phyloP scores from a whole-genome alignment of 2,797 vertebrate species.

The Spea hammondii region DNA sequence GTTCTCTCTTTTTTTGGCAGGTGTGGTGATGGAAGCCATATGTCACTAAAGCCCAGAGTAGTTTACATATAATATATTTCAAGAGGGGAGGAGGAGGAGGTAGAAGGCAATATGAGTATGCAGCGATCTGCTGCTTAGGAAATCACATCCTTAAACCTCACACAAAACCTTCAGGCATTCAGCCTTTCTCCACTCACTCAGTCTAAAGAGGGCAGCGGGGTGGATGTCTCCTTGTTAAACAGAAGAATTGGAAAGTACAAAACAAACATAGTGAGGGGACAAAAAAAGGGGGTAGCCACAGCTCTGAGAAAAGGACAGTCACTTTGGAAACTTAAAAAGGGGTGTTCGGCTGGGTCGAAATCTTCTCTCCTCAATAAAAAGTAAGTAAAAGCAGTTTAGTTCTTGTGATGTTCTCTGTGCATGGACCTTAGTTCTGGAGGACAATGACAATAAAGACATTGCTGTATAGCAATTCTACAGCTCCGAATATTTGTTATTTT shows the following conservation, averaged over 20 bases:
- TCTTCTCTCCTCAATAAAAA: not conserved
- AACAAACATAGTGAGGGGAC: not conserved
- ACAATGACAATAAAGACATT: too few species aligned
- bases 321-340: slow-evolving; percentile 35
- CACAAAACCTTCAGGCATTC: slow-evolving; percentile 17
- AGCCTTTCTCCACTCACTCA: slow-evolving; percentile 14
- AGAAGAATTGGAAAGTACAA: slow-evolving; percentile 29
- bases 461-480: too few species aligned
- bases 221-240: slow-evolving; percentile 28
- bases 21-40: slow-evolving; percentile 49
- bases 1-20: slow-evolving; percentile 38
- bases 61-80: slow-evolving; percentile 42
- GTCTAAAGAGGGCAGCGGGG: slow-evolving; percentile 6
- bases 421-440: too few species aligned
- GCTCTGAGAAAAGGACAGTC: slow-evolving; percentile 18
- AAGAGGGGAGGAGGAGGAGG: slow-evolving; percentile 35
- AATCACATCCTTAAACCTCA: slow-evolving; percentile 37
- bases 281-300: slow-evolving; percentile 1
- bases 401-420: too few species aligned
- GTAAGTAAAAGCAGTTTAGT: slow-evolving; percentile 13
- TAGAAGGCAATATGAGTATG: slow-evolving; percentile 32
- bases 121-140: slow-evolving; percentile 36
- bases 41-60: slow-evolving; percentile 36
- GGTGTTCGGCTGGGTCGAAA: not conserved
- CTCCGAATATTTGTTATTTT: too few species aligned